A percentile compares a stretch with the other conserved stretches of the same genome.
phyloP scores from a whole-genome alignment of 2,888 invertebrate genomes.

The Monopis laevigella region DNA sequence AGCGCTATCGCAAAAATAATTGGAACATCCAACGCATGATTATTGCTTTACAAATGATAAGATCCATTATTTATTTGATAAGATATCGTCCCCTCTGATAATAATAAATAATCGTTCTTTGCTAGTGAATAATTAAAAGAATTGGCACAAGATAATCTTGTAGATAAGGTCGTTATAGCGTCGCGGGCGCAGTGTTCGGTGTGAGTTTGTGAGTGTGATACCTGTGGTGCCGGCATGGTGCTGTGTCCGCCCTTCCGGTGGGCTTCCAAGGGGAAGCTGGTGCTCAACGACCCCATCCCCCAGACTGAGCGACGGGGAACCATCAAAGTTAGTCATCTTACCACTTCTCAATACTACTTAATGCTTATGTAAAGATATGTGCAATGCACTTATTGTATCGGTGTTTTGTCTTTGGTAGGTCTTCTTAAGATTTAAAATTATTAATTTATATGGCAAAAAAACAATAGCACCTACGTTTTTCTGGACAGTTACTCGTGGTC shows the following conservation, averaged over 20 bases:
- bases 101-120: slow-evolving; percentile 49
- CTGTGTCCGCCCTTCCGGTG: slow-evolving; percentile 56
- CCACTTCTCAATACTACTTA: too few relatives aligned
- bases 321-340: slow-evolving; percentile 42
- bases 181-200: neutral
- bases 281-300: slow-evolving; percentile 31
- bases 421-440: too few relatives aligned
- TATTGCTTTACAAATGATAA: slow-evolving; percentile 21
- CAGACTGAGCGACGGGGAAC: slow-evolving; percentile 39
- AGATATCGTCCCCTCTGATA: slow-evolving; percentile 57
- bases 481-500: too few relatives aligned
- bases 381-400: too few relatives aligned
- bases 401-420: too few relatives aligned
- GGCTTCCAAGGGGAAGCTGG: slow-evolving; percentile 47
- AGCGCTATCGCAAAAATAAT: slow-evolving; percentile 4
- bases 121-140: slow-evolving; percentile 63
- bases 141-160: slow-evolving; percentile 57
- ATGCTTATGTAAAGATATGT: too few relatives aligned
- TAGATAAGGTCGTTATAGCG: slow-evolving; percentile 17
- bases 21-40: slow-evolving; percentile 26
- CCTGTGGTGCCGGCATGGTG: slow-evolving; percentile 38
- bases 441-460: too few relatives aligned
- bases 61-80: slow-evolving; percentile 42
- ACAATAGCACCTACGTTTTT: too few relatives aligned
- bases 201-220: slow-evolving; percentile 7